Evolutionary conservation across 2,797 vertebrate genomes (phyloP).

Genomic region (Pygocentrus nattereri): DNA sequence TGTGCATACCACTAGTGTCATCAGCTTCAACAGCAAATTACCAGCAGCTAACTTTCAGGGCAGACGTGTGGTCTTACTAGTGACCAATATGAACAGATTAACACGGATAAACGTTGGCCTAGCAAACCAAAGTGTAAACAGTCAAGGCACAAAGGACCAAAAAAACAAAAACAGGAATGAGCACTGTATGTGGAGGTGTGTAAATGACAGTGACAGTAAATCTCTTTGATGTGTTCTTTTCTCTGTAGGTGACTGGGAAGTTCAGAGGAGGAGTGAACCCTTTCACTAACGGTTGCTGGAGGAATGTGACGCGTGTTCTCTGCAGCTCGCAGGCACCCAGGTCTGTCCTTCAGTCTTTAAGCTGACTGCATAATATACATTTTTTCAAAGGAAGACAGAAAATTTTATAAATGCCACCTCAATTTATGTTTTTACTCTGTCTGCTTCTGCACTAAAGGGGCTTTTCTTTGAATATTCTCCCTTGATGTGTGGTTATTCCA

Average conservation of each 20-base stretch:
- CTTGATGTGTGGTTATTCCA: background rate
- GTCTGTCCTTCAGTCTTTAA: constrained; percentile 66
- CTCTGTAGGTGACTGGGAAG: constrained; percentile 91
- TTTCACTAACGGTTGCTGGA: constrained; percentile 95
- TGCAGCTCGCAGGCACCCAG: constrained; percentile 96
- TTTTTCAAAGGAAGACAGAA: too few species aligned
- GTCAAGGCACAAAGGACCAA: too few species aligned
- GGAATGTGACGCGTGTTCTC: constrained; percentile 91
- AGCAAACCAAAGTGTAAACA: background rate
- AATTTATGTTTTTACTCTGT: background rate
- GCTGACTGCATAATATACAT: background rate
- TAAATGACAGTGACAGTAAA: background rate
- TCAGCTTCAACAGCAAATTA: too few species aligned
- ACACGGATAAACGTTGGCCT: too few species aligned
- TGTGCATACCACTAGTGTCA: too few species aligned
- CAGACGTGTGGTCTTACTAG: too few species aligned
- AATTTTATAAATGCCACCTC: background rate
- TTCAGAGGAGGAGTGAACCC: constrained; percentile 96
- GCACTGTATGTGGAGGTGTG: background rate
- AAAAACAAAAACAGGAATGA: background rate
- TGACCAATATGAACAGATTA: too few species aligned
- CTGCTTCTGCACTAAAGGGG: background rate
- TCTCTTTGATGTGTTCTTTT: constrained; percentile 10
- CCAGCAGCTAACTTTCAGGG: too few species aligned
- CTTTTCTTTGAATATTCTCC: background rate